Conservation (phyloP, 2,113 vertebrate species). For the Eurystomus gularis region DNA sequence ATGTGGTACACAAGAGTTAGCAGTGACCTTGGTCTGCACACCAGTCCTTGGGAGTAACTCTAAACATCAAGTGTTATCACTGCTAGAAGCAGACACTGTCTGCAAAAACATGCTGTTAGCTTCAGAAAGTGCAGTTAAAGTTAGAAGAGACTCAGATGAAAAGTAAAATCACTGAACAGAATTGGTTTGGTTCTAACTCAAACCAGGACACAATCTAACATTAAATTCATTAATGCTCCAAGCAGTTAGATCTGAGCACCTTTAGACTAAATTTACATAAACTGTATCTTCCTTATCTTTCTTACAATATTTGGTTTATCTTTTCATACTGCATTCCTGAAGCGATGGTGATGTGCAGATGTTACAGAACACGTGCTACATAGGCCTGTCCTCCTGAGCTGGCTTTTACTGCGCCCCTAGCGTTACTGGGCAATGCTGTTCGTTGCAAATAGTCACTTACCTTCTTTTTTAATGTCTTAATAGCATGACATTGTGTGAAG, state of each 20-base stretch:
- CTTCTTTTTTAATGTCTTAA: background rate
- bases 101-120: too few relatives aligned
- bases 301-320: background rate
- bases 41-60: too few relatives aligned
- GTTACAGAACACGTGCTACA: background rate
- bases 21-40: too few relatives aligned
- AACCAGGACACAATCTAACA: background rate
- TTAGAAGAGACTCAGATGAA: too few relatives aligned
- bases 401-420: background rate
- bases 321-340: background rate
- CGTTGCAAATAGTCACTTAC: background rate
- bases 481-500: background rate
- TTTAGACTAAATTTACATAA: background rate
- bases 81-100: too few relatives aligned
- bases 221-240: background rate
- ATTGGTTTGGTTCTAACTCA: too few relatives aligned
- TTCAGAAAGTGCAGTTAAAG: too few relatives aligned
- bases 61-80: too few relatives aligned
- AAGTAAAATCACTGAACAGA: too few relatives aligned
- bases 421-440: background rate
- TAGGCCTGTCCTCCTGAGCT: background rate
- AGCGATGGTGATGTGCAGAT: background rate
- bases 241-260: background rate
- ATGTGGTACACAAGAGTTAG: too few relatives aligned
- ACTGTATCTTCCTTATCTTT: background rate